phyloP scores from a whole-genome alignment of 2,888 invertebrate species.

The Dryococelus australis region DNA sequence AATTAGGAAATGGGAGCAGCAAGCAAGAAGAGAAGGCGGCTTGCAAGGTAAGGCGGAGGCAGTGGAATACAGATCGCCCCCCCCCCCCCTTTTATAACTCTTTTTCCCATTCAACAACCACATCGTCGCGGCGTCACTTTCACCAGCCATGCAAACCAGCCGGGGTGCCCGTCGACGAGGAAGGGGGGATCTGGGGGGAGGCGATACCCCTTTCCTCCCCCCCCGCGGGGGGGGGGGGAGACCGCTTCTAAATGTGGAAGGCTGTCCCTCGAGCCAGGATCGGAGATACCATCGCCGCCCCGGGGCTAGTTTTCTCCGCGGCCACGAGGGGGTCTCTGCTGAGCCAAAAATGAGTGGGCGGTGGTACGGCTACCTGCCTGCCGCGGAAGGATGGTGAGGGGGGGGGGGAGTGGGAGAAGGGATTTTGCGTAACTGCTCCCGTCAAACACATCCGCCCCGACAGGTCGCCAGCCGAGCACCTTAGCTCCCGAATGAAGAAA shows the following conservation, averaged over 20 bases:
- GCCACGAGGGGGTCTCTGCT: background rate
- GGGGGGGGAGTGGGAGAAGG: background rate
- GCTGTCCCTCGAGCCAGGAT: background rate
- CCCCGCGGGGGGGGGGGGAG: background rate
- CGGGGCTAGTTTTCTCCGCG: background rate
- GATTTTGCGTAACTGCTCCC: background rate
- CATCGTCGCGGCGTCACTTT: background rate
- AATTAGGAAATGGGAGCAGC: too few species aligned
- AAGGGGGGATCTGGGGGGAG: background rate
- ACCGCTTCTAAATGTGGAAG: conserved; percentile 10
- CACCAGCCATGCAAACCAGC: background rate
- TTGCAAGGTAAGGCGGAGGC: too few species aligned
- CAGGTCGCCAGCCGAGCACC: background rate
- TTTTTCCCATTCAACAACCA: background rate
- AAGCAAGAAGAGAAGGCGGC: too few species aligned
- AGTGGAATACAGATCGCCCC: too few species aligned
- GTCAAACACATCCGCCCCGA: background rate
- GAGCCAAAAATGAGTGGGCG: background rate
- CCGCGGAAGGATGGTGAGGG: too few species aligned
- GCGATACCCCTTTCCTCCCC: background rate
- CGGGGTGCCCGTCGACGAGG: background rate
- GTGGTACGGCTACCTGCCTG: background rate
- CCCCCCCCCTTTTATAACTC: too few species aligned
- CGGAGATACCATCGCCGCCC: background rate
- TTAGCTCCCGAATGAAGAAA: too few species aligned